These are phyloP conservation scores for Lethenteron reissneri DNA, from an alignment of 2,113 vertebrate species.

Conservation along the genomic window DNA sequence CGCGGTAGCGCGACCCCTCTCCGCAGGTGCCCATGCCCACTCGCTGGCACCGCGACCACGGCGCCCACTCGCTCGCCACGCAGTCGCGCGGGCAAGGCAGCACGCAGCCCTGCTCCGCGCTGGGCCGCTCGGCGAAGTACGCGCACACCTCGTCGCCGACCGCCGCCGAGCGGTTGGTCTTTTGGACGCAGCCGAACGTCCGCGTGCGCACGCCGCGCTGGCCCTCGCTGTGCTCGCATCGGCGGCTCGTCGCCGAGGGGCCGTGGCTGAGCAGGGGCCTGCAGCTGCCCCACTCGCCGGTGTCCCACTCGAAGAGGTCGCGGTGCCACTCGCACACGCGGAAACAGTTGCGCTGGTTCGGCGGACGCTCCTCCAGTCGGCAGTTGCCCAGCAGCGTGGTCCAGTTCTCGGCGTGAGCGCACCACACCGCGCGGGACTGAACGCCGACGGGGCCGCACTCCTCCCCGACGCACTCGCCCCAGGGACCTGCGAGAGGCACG, in stretches of 20 bases:
- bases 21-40: conserved; percentile 32
- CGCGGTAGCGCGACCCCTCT: conserved; percentile 51
- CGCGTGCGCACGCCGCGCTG: conserved; percentile 75
- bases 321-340: conserved; percentile 88
- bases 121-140: conserved; percentile 79
- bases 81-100: conserved; percentile 79
- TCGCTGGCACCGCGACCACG: conserved; percentile 69
- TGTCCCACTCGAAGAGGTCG: conserved; percentile 68
- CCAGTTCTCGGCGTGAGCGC: conserved; percentile 79
- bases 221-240: conserved; percentile 34
- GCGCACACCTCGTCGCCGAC: conserved; percentile 67
- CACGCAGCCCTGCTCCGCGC: conserved; percentile 74
- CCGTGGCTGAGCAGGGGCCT: conserved; percentile 37
- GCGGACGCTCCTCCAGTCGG: conserved; percentile 39
- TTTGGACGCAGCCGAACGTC: conserved; percentile 51
- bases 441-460: conserved; percentile 76
- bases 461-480: conserved; percentile 91
- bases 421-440: conserved; percentile 83
- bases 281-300: conserved; percentile 58
- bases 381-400: conserved; percentile 79
- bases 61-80: conserved; percentile 52
- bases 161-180: conserved; percentile 30
- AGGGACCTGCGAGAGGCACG: conserved; percentile 38
- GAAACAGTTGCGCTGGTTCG: conserved; percentile 80
- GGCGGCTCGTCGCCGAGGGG: conserved; percentile 22